Base-by-base conservation (phyloP, 1,140 invertebrate genomes). In the Drosophila pseudoananassae region DNA sequence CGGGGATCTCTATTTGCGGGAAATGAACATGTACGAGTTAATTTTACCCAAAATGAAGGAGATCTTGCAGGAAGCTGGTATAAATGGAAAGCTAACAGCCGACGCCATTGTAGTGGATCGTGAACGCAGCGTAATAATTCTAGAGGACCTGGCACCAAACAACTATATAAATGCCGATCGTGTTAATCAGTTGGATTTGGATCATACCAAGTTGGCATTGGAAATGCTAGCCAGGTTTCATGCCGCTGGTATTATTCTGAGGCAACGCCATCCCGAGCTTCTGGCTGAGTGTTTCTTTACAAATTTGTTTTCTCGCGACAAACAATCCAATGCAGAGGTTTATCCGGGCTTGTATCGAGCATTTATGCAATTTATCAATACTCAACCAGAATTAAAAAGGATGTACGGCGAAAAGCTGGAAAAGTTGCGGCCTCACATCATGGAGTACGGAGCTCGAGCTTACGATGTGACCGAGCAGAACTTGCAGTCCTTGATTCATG, bases 401-500 rank as follows among this genome's bases (percentile, higher is more conserved):
- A 45, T 27, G 0, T 91, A 91, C 57, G 55, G 60, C 6, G 61
- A 64, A 0, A 91, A 91, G 55, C 27, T 91, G n/a, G 9, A 50
- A 3, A 55, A 54, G 10, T 76, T 5, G 14, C 29, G 23, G 2
- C 9, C 43, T 1, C 43, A 78, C 15, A 3, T 90, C 1, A 68
- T 91, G 64, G 90, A 91, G 20, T 82, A 90, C 10, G 72, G 38
- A 0, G 72, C 66, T 20, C 61, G 71, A 0, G 17, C 36, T 6
- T 74, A 60, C 10, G 77, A 90, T 60, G 63, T 81, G 9, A 23
- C 92, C 0, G 69, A 91, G 0, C 88, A 92, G 6, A 92, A 93
- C 25, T 93, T 94, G 54, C 92, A 92, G 56, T 94, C 94, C 0
- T 78, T 95, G 9, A 93, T 92, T 68, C 94, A 95, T 47, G 94